phyloP scores from a whole-genome alignment of 2,113 vertebrate genomes.

The human region DNA sequence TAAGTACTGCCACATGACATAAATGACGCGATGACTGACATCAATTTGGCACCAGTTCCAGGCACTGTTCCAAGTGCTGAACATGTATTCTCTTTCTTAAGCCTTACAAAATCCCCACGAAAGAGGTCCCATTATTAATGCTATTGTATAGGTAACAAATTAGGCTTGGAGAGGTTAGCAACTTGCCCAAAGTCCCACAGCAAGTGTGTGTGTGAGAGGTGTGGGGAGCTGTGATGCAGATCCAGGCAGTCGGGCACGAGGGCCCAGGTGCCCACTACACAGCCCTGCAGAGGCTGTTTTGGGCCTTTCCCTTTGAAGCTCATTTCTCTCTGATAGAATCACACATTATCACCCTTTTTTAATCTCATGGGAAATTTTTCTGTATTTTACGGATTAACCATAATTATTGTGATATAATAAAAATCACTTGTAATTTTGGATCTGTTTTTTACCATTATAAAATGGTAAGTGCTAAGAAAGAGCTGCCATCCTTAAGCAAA shows the following conservation, averaged over 20 bases:
- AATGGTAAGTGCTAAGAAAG: background rate
- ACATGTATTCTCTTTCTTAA: background rate
- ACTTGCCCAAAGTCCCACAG: background rate
- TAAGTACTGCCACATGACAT: background rate
- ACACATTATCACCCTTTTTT: background rate
- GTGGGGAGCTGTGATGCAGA: background rate
- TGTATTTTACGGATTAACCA: background rate
- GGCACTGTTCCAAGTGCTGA: background rate
- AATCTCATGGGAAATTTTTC: background rate
- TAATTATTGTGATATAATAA: background rate
- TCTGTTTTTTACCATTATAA: background rate
- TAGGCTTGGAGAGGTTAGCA: background rate
- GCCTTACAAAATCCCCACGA: background rate
- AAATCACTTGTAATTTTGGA: background rate
- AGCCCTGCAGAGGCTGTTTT: fast-evolving
- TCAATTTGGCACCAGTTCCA: background rate
- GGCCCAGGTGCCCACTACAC: fast-evolving
- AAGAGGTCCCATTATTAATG: background rate
- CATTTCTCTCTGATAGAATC: background rate
- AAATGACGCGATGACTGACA: background rate
- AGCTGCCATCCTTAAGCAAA: background rate
- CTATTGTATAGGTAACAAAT: background rate
- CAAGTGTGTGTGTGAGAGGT: too few species aligned
- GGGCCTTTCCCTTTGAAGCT: background rate
- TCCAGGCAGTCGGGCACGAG: background rate